phyloP scores from a whole-genome alignment of 2,113 vertebrate species.

The Pseudopodoces humilis region DNA sequence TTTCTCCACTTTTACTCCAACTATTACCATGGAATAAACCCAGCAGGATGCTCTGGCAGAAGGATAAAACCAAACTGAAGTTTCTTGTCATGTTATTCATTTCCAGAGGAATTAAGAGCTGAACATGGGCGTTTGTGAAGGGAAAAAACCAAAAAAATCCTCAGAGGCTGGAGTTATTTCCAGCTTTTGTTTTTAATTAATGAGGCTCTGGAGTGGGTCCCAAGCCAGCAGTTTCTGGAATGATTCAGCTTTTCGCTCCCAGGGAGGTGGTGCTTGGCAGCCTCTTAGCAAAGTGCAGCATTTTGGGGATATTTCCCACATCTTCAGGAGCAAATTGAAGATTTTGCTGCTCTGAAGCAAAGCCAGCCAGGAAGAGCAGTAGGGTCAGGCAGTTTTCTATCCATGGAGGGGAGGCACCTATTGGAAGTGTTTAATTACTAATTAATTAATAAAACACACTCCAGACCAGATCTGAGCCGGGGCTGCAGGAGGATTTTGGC shows the following conservation, averaged over 20 bases:
- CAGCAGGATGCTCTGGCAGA: background rate
- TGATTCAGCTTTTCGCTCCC: background rate
- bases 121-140: rapidly evolving
- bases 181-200: background rate
- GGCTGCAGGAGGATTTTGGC: background rate
- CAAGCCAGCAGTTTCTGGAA: background rate
- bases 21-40: background rate
- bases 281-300: background rate
- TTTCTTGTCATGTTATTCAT: background rate
- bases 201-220: background rate
- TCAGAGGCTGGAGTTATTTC: background rate
- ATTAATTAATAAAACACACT: background rate
- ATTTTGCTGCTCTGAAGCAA: background rate
- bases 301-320: background rate
- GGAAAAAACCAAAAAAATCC: background rate
- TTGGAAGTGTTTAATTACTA: background rate
- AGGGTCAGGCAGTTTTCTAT: background rate
- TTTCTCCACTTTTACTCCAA: background rate
- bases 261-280: background rate
- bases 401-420: rapidly evolving
- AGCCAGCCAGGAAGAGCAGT: background rate
- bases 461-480: background rate
- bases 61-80: background rate
- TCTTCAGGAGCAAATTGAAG: background rate
- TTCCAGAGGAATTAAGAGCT: background rate